Percentiles rank a stretch among this genome's conserved stretches.
These are phyloP conservation scores for Dendrocopos noguchii DNA, from an alignment of 2,113 vertebrate species.

Conservation along the genomic window DNA sequence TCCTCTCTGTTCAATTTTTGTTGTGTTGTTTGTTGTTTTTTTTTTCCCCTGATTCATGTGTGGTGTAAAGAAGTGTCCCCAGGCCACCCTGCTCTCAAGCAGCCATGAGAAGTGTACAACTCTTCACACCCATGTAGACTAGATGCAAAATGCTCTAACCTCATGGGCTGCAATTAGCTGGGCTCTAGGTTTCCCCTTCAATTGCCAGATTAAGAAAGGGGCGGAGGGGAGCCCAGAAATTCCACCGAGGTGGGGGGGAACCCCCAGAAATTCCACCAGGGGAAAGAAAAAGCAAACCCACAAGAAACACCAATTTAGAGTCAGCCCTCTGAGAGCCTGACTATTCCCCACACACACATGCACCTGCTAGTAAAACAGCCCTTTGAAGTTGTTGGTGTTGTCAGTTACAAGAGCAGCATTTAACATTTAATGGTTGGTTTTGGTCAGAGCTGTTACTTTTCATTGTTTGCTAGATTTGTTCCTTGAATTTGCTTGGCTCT, in stretches of 20 bases:
- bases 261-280: background rate
- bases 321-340: background rate
- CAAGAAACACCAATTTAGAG: constrained; percentile 8
- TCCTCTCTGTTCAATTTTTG: background rate
- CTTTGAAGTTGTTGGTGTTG: constrained; percentile 58
- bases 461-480: constrained; percentile 71
- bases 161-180: background rate
- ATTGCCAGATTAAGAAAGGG: background rate
- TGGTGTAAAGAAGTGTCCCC: background rate
- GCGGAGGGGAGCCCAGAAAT: background rate
- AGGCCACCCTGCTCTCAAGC: background rate
- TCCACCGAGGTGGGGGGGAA: no score
- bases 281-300: background rate
- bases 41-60: background rate
- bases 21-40: no score
- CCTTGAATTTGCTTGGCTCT: constrained; percentile 61
- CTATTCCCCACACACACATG: background rate
- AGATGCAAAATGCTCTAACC: background rate
- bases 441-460: constrained; percentile 70
- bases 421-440: constrained; percentile 67
- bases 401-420: constrained; percentile 68
- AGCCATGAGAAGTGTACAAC: background rate
- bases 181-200: background rate
- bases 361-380: constrained; percentile 45
- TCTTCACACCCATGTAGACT: background rate